phyloP scores from a whole-genome alignment of 2,113 vertebrate species.

The Ivindomyrus marchei region DNA sequence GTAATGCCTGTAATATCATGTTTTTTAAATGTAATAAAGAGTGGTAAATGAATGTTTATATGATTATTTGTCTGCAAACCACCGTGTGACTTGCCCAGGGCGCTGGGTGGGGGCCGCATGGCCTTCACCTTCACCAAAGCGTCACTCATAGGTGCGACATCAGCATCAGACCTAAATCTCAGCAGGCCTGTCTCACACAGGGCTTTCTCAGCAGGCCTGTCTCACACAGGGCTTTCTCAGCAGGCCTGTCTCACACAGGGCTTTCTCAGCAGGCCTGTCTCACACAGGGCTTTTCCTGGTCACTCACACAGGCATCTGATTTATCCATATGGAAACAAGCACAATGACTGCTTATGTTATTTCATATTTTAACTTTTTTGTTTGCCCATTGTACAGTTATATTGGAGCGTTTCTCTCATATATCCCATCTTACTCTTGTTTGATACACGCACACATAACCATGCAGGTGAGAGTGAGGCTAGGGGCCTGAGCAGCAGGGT shows the following conservation, averaged over 20 bases:
- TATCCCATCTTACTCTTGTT: background rate
- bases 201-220: too few relatives aligned
- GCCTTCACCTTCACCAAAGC: background rate
- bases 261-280: too few relatives aligned
- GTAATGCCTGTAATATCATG: background rate
- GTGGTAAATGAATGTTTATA: background rate
- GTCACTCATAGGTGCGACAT: background rate
- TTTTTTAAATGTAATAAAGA: slow-evolving; percentile 11
- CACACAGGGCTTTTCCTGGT: background rate
- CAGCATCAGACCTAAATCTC: background rate
- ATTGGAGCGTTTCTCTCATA: background rate
- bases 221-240: too few relatives aligned
- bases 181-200: too few relatives aligned
- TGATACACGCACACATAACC: background rate
- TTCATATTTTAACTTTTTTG: background rate
- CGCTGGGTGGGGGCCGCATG: background rate
- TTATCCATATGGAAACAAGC: background rate
- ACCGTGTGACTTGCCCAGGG: background rate
- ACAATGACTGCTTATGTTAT: background rate
- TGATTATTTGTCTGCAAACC: background rate
- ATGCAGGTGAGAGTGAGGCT: background rate
- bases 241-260: too few relatives aligned
- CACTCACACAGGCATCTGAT: background rate
- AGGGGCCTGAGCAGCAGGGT: background rate
- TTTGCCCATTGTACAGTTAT: background rate